Evolutionary conservation across 2,113 vertebrate genomes (phyloP), one percentile per base, ranked within the genome.

Genomic region (Pandion haliaetus): DNA sequence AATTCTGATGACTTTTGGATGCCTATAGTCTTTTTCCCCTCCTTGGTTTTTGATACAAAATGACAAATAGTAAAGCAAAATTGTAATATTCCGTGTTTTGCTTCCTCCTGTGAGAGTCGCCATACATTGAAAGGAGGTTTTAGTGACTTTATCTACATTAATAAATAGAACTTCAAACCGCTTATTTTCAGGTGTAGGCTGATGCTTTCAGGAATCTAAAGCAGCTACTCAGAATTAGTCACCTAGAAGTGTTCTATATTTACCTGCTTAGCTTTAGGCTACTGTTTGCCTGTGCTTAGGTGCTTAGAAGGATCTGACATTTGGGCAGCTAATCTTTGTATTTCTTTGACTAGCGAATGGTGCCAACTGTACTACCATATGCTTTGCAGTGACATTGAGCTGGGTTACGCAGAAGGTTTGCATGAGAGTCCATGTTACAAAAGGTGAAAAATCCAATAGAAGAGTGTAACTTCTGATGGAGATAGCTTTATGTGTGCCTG

Each of bases 21-120:
- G 31, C 7, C 26, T 50, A 5, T 40, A 59, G 32, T 32, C 14
- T 21, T 40, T 34, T 1, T 0, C 1, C 7, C 1, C 6, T 1
- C 9, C 32, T n/a, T 44, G 6, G 1, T 67, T 76, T 93, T 86
- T 25, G 1, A 38, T 85, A 54, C 3, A 62, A 61, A 77, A 18
- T 63, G 14, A 47, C 6, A 42, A 77, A 55, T 8, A 32, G 32
- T 36, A 59, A 69, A 88, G 40, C 1, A 47, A 85, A 86, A 47
- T 24, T 24, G 6, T 55, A 50, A 13, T 70, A 38, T n/a, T 87
- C 31, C 29, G 2, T 52, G 9, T 3, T 87, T 71, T 82, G 1
- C 16, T 82, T 88, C 28, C 12, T 95, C 6, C 19, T 45, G 58
- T 82, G 31, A 71, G 12, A 66, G 24, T 36, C 5, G 0, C 9